These are phyloP conservation scores for Helostoma temminkii DNA, from an alignment of 2,797 vertebrate species.

Conservation along the genomic window DNA sequence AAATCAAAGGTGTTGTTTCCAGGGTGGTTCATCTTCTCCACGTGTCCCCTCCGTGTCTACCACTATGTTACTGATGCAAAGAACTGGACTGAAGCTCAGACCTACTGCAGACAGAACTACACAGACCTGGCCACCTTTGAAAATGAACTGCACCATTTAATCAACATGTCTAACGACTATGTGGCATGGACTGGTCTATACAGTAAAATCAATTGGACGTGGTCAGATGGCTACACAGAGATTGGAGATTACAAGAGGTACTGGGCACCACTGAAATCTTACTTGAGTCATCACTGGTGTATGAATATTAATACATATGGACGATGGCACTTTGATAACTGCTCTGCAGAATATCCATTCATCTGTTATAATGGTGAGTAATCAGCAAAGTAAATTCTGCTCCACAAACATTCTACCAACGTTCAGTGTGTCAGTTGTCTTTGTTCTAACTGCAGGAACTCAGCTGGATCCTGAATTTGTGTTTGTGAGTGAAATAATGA, in stretches of 20 bases:
- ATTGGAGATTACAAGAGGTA: background rate
- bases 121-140: slow-evolving; percentile 21
- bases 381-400: too few relatives aligned
- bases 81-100: slow-evolving; percentile 42
- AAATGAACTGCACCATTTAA: background rate
- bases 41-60: slow-evolving; percentile 5
- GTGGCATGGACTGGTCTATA: slow-evolving; percentile 19
- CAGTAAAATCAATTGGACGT: background rate
- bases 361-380: slow-evolving; percentile 15
- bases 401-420: too few relatives aligned
- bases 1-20: background rate
- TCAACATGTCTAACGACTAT: background rate
- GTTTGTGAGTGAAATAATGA: rapidly evolving
- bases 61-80: slow-evolving; percentile 5
- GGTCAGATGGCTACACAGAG: background rate
- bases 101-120: slow-evolving; percentile 17
- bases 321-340: background rate
- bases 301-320: background rate
- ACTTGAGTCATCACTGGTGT: background rate
- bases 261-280: background rate
- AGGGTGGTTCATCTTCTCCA: background rate
- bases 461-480: background rate
- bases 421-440: too few relatives aligned
- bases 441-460: slow-evolving; percentile 10
- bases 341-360: background rate